Base-by-base conservation (phyloP, 1,140 invertebrate species). In the Pararge aegeria region DNA sequence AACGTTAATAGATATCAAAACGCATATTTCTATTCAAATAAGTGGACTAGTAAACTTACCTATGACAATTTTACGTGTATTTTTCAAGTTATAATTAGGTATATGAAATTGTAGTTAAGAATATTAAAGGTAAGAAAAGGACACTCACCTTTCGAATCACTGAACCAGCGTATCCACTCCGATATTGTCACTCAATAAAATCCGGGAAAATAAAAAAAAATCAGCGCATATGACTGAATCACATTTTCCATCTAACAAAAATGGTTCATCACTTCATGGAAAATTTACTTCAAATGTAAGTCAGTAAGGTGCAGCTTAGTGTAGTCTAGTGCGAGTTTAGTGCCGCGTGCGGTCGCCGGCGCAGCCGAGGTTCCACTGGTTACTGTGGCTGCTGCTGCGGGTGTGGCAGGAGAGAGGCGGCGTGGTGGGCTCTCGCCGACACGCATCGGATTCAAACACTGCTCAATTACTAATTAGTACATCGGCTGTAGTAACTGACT, bases 211-310 rank as follows among this genome's bases (percentile, higher is more conserved):
- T 21, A 10, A 42, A 46, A 52, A 37, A 52, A 60, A 46, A 46
- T 60, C 57, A 60, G 50, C 30, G 53, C 53, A 46, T 46, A 46
- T 70, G 82, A 81, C 71, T 81, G 80, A 83, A 83, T 83, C 82
- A 85, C 82, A 85, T 85, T 85, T 85, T 85, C 77, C 74, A 61
- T 70, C 56, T 59, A 58, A 77, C 68, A 80, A 84, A 83, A 81
- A 85, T 85, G 82, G 78, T 85, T 85, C 80, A 84, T 83, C 81
- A 65, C 38, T 16, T 16, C 38, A 42, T 42, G 16, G 1, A 18
- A 9, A 42, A 18, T 16, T 15, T 9, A 5, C 13, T 16, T 37
- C 2, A 12, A 5, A 16, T 16, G 10, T n/a, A 4, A 10, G 34
- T 13, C 10, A 13, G 34, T 38, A 5, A n/a, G 34, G 10, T 38